Conservation (phyloP, 2,888 invertebrate genomes). For the Caenorhabditis wallacei region DNA sequence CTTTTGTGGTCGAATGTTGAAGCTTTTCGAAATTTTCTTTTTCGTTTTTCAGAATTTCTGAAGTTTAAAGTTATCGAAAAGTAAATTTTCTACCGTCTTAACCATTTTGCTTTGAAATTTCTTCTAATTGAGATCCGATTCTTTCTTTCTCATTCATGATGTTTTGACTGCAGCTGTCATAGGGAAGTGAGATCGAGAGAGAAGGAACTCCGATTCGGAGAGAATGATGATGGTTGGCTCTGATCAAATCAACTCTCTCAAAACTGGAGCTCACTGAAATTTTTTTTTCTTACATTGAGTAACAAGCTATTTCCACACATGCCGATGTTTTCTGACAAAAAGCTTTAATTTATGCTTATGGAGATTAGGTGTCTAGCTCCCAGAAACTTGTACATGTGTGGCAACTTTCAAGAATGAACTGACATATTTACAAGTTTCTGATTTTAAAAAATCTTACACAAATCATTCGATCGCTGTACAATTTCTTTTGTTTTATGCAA, state of each 20-base stretch:
- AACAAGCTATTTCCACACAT: no score
- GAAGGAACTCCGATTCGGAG: neutral
- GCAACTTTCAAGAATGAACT: no score
- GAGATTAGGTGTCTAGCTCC: no score
- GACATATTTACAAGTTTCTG: no score
- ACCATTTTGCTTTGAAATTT: neutral
- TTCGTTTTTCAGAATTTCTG: conserved; percentile 2
- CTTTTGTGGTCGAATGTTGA: conserved; percentile 5
- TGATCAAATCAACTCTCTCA: conserved; percentile 19
- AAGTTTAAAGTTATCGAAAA: neutral
- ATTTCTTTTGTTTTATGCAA: neutral
- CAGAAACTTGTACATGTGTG: no score
- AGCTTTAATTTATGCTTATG: no score
- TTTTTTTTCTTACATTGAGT: no score
- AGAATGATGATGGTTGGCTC: neutral
- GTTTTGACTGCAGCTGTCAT: conserved; percentile 7
- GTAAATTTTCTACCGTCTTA: neutral
- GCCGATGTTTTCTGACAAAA: no score
- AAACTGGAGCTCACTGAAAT: conserved; percentile 36
- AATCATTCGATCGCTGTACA: neutral
- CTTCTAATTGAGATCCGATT: neutral
- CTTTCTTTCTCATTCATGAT: neutral
- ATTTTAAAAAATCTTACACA: neutral
- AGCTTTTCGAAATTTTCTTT: neutral
- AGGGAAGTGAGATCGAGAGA: neutral